These are phyloP conservation scores for Nymphicus hollandicus DNA, from an alignment of 2,113 vertebrate genomes.

Conservation along the genomic window DNA sequence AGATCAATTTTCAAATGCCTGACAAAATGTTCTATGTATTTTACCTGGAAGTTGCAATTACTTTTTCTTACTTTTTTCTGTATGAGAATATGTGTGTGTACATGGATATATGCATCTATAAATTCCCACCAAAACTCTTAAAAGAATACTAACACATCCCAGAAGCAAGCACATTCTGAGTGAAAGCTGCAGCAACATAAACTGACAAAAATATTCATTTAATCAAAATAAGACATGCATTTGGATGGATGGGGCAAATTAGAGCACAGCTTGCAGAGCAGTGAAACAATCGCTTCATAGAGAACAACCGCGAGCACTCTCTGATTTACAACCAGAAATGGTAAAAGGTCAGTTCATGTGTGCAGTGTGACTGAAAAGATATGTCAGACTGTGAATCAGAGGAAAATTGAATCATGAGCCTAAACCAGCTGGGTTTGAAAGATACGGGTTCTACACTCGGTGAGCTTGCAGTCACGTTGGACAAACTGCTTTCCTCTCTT, in stretches of 20 bases:
- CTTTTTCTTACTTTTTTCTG: neutral
- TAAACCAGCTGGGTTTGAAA: neutral
- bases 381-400: neutral
- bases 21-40: neutral
- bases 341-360: conserved; percentile 20
- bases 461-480: neutral
- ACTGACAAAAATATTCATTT: conserved; percentile 37
- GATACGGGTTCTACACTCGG: rapidly evolving
- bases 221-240: conserved; percentile 22
- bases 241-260: conserved; percentile 51
- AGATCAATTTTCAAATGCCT: conserved; percentile 38
- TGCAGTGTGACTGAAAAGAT: neutral
- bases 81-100: neutral
- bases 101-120: neutral
- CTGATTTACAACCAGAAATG: conserved; percentile 15
- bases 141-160: neutral
- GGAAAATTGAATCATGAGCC: neutral
- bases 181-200: conserved; percentile 35
- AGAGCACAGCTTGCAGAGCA: conserved; percentile 25
- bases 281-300: conserved; percentile 23
- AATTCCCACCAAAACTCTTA: neutral
- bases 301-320: conserved; percentile 23
- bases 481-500: neutral
- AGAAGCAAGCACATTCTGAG: neutral
- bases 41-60: conserved; percentile 10